Percentiles rank a stretch among this genome's conserved stretches.
Evolutionary conservation across 2,888 invertebrate genomes (phyloP).

Genomic region (Callinectes sapidus): DNA sequence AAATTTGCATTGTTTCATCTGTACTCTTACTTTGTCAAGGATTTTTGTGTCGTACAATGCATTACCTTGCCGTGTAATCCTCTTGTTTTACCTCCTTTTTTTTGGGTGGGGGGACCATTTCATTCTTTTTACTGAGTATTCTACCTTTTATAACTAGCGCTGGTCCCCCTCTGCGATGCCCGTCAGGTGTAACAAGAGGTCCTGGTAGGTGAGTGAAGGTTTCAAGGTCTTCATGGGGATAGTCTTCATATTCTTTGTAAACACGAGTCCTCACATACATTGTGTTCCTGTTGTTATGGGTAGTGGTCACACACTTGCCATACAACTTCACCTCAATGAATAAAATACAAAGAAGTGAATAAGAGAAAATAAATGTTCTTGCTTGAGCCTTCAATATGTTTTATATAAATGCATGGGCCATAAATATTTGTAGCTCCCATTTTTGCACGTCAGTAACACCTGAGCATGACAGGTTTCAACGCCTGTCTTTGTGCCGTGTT

Average conservation of each 20-base stretch:
- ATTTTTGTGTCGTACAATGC: not conserved
- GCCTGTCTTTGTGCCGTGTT: not conserved
- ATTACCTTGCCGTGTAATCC: not conserved
- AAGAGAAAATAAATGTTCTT: not conserved
- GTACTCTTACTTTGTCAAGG: not conserved
- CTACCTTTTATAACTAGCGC: not conserved
- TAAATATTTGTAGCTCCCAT: not conserved
- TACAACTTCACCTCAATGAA: not conserved
- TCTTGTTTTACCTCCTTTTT: not conserved
- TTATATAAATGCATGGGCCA: not conserved
- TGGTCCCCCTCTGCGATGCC: not conserved
- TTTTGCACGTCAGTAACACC: not conserved
- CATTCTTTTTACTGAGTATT: not conserved
- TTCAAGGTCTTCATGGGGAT: not conserved
- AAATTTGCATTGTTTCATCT: slow-evolving; percentile 1
- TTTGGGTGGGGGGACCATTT: not conserved
- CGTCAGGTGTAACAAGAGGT: not conserved
- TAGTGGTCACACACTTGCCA: not conserved
- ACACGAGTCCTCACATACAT: not conserved
- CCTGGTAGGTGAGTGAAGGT: not conserved
- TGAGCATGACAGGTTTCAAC: not conserved
- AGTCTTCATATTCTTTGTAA: not conserved
- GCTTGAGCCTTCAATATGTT: not conserved
- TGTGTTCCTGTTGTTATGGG: not conserved
- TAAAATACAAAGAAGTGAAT: not conserved